Percentiles rank a stretch among this genome's conserved stretches.
phyloP scores from a whole-genome alignment of 2,888 invertebrate species.

The Drosophila stalkeri region DNA sequence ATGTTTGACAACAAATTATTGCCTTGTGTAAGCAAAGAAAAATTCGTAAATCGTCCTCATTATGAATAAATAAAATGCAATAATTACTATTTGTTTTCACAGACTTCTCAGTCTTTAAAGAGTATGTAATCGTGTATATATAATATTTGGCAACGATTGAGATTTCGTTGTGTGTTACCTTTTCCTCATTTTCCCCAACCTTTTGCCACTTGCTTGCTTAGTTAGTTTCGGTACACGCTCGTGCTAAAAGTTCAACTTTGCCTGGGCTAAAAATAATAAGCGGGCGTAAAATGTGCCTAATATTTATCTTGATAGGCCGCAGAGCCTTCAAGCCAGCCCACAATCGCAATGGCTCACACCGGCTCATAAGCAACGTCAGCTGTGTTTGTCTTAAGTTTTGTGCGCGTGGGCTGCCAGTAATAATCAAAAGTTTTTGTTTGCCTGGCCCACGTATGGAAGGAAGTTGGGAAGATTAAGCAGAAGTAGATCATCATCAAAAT shows the following conservation, averaged over 20 bases:
- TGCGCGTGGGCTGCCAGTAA: conserved; percentile 29
- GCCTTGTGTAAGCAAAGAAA: not conserved
- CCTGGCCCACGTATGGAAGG: conserved; percentile 25
- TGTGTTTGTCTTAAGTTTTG: conserved; percentile 39
- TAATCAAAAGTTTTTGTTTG: conserved; percentile 52
- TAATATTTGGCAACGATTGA: not conserved
- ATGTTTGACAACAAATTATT: too few species aligned
- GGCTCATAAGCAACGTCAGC: conserved; percentile 2
- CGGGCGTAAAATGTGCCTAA: conserved; percentile 36
- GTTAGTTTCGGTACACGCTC: conserved; percentile 34
- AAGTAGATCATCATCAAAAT: conserved; percentile 18
- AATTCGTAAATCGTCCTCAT: not conserved
- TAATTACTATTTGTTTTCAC: not conserved
- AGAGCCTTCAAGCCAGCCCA: not conserved
- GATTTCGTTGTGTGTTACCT: conserved; percentile 4
- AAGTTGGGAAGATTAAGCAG: conserved; percentile 15
- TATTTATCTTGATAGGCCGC: conserved; percentile 50
- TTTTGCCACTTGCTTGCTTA: conserved; percentile 27
- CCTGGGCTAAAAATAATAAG: conserved; percentile 44
- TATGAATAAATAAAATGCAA: not conserved
- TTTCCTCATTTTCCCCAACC: not conserved
- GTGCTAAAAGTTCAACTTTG: conserved; percentile 36
- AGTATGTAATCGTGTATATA: not conserved
- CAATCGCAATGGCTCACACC: too few species aligned
- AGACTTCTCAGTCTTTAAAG: not conserved